Evolutionary conservation across 2,113 vertebrate species (phyloP).

Genomic region (Hemibagrus wyckioides): DNA sequence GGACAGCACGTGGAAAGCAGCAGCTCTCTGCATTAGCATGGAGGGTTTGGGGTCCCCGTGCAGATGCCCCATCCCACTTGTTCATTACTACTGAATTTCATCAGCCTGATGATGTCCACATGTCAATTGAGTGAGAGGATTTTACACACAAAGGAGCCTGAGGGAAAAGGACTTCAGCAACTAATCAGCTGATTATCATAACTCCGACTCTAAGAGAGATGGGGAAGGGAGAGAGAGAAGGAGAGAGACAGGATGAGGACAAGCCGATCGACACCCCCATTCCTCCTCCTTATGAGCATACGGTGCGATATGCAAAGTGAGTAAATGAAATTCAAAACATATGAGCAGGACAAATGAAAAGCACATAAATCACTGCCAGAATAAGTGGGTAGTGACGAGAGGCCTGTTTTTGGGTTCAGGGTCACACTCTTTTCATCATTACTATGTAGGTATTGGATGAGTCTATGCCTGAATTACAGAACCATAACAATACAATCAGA

Average conservation of each 20-base stretch:
- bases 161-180: conserved; percentile 97
- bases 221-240: conserved; percentile 46
- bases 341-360: conserved; percentile 59
- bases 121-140: conserved; percentile 99
- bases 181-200: conserved; percentile 99
- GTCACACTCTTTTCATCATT: conserved; percentile 49
- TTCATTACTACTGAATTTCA: conserved; percentile 99
- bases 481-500: not conserved
- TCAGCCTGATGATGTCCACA: conserved; percentile 99
- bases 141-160: conserved; percentile 99
- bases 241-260: conserved; percentile 64
- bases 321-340: conserved; percentile 63
- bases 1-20: conserved; percentile 92
- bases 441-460: conserved; percentile 20
- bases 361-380: conserved; percentile 52
- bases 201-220: conserved; percentile 80
- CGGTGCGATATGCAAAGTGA: conserved; percentile 69
- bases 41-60: conserved; percentile 88
- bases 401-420: conserved; percentile 44
- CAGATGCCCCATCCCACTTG: conserved; percentile 98
- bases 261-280: conserved; percentile 63
- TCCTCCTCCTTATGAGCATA: conserved; percentile 60
- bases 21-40: conserved; percentile 99
- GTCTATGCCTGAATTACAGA: not conserved
- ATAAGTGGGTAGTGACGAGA: conserved; percentile 16